Conservation (phyloP, 2,888 invertebrate genomes). For the Schrankia costaestrigalis region DNA sequence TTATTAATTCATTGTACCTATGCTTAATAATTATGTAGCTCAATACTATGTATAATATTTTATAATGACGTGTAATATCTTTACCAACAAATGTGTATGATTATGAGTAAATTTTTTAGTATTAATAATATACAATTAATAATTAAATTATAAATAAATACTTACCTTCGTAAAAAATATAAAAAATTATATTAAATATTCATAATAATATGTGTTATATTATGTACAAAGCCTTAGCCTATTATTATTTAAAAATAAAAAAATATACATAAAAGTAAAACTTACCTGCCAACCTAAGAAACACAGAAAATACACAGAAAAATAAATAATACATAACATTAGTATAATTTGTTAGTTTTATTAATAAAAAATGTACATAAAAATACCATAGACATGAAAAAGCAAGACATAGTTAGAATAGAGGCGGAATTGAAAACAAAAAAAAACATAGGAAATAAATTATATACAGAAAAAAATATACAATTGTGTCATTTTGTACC, state of each 20-base stretch:
- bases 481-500: conserved; percentile 50
- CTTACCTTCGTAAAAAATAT: neutral
- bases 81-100: too few relatives aligned
- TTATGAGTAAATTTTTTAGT: too few relatives aligned
- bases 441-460: conserved; percentile 40
- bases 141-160: too few relatives aligned
- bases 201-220: too few relatives aligned
- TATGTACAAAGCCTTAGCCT: too few relatives aligned
- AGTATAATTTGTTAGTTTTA: conserved; percentile 42
- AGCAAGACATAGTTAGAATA: conserved; percentile 79
- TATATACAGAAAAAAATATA: conserved; percentile 36
- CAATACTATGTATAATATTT: too few relatives aligned
- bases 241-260: too few relatives aligned
- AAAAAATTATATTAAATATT: too few relatives aligned
- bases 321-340: conserved; percentile 12
- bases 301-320: conserved; percentile 7
- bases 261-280: too few relatives aligned
- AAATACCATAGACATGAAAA: conserved; percentile 56
- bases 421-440: conserved; percentile 48
- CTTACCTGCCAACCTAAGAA: conserved; percentile 7
- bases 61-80: too few relatives aligned
- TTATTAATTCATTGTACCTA: too few relatives aligned
- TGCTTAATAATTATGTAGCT: too few relatives aligned
- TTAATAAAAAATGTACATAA: conserved; percentile 22
- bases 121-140: neutral